Base-by-base conservation (phyloP, 1,140 invertebrate species). In the Leptinotarsa undecemlineata region DNA sequence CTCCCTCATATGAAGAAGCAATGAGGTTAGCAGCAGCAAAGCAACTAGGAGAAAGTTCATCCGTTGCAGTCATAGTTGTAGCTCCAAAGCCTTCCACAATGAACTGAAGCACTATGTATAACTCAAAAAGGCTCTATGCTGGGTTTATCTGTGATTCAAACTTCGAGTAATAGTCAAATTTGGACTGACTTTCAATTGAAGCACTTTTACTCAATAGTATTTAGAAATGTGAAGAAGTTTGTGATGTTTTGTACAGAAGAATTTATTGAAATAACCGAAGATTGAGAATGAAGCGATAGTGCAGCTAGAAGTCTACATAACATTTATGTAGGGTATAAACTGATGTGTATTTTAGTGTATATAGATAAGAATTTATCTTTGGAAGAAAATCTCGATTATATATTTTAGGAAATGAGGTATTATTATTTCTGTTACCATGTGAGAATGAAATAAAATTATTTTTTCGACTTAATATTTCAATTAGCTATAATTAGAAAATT, bases 1-100 rank as follows among this genome's bases (percentile, higher is more conserved):
- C 73, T 47, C 72, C 68, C 48, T 73, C 73, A 72, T 74, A 74
- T 2, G 71, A 79, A 21, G 74, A 78, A 74, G 68, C 71, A 64
- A 68, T 77, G 20, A 77, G 71, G 51, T 15, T 57, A 71, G 26
- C 74, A 60, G 66, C 74, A 15, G 11, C 42, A 6, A 26, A 68
- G n/a, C 13, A 14, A n/a, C n/a, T 8, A 13, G 66, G 66, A 8
- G 66, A 47, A 17, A 68, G 23, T 42, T 68, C 66, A 14, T 19
- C 23, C 23, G n/a, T 26, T 19, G 15, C 23, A 68, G 66, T 68
- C 17, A 68, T 68, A 42, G 66, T 68, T 21, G 66, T 68, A 19
- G 23, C 66, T 2, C 66, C 66, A 42, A 68, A n/a, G 42, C 20
- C 62, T 23, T 19, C 62, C 14, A 68, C 63, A 42, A 68, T 15